Conservation (phyloP, 2,888 invertebrate species). For the Sesia apiformis region DNA sequence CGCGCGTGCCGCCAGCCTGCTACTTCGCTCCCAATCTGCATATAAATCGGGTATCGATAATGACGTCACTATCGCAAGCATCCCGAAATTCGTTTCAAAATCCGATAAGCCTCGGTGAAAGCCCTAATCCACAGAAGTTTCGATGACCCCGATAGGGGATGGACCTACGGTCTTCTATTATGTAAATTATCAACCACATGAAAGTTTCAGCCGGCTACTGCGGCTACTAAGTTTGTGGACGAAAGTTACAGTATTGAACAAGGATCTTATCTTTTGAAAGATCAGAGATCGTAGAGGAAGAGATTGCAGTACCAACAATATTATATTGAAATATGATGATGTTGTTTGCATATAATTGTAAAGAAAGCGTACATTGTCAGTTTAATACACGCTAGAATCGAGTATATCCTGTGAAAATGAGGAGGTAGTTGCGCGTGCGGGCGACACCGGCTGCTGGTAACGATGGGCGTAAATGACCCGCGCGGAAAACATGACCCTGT, state of each 20-base stretch:
- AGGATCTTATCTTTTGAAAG: conserved; percentile 43
- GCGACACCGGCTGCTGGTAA: conserved; percentile 47
- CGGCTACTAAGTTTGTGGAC: conserved; percentile 56
- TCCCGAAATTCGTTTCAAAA: conserved; percentile 68
- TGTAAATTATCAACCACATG: conserved; percentile 70
- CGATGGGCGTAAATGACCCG: conserved; percentile 48
- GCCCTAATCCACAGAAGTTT: conserved; percentile 69
- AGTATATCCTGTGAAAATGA: conserved; percentile 40
- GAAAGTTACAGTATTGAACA: conserved; percentile 63
- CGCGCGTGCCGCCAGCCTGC: conserved; percentile 9
- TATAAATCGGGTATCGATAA: conserved; percentile 74
- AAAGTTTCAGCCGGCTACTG: conserved; percentile 60
- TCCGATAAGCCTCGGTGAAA: conserved; percentile 68
- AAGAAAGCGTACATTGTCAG: background rate
- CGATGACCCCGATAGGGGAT: conserved; percentile 66
- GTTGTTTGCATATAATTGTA: background rate
- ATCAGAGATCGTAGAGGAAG: conserved; percentile 28
- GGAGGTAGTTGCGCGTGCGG: conserved; percentile 40
- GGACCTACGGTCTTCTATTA: conserved; percentile 70
- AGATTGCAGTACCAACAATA: background rate
- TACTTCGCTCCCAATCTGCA: conserved; percentile 67
- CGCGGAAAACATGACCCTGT: conserved; percentile 40
- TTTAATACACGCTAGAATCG: background rate
- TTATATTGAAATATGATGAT: background rate
- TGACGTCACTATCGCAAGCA: conserved; percentile 67